These are phyloP conservation scores for Porites lobata DNA, from an alignment of 92 coral and sea anemone species.

Conservation along the genomic window DNA sequence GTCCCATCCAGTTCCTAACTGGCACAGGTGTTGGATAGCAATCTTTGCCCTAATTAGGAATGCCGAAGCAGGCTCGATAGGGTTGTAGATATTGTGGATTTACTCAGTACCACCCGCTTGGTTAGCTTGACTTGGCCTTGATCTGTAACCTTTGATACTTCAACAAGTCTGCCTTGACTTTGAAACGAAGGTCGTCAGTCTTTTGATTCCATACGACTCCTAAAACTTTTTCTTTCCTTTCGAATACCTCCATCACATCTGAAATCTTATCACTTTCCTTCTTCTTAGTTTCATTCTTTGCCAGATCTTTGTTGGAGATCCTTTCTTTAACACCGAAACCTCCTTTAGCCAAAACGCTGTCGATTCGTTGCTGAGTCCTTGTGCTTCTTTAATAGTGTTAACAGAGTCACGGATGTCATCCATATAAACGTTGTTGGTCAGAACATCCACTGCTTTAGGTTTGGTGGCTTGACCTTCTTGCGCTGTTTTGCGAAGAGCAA, in stretches of 20 bases:
- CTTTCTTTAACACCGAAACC: slow-evolving; percentile 72
- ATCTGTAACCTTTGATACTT: not conserved
- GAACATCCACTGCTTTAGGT: slow-evolving; percentile 63
- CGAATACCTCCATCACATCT: slow-evolving; percentile 3
- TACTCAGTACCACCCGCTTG: slow-evolving; percentile 62
- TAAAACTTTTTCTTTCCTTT: slow-evolving; percentile 48
- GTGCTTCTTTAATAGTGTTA: slow-evolving; percentile 44
- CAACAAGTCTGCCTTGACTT: slow-evolving; percentile 34
- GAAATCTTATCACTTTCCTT: not conserved
- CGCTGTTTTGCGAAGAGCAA: slow-evolving; percentile 70
- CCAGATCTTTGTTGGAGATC: slow-evolving; percentile 41
- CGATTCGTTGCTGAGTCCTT: slow-evolving; percentile 48
- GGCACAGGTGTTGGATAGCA: slow-evolving; percentile 46
- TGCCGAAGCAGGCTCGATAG: slow-evolving; percentile 55
- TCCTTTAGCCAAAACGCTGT: slow-evolving; percentile 55
- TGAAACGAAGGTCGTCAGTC: slow-evolving; percentile 46
- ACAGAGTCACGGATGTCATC: slow-evolving; percentile 74
- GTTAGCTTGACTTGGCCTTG: slow-evolving; percentile 27
- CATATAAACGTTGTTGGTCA: slow-evolving; percentile 63
- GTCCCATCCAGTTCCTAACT: slow-evolving; percentile 39
- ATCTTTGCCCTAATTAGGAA: not conserved
- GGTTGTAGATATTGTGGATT: slow-evolving; percentile 45
- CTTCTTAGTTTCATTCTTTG: not conserved
- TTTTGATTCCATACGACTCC: slow-evolving; percentile 57
- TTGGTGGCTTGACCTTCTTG: slow-evolving; percentile 10